These are phyloP conservation scores for Selenia dentaria DNA, from an alignment of 2,888 invertebrate species.

Conservation along the genomic window DNA sequence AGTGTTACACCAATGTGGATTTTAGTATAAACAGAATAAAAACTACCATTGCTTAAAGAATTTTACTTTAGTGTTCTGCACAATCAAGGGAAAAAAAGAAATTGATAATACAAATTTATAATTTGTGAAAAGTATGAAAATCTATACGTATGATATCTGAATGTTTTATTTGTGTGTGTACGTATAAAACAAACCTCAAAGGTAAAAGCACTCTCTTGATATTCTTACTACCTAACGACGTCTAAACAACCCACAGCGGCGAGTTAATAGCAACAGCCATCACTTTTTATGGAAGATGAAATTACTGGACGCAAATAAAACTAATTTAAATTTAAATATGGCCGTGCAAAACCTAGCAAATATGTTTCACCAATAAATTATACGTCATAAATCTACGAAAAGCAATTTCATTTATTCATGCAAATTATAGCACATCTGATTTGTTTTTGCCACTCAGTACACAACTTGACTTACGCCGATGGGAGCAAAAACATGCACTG, in stretches of 20 bases:
- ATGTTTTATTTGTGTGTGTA: too few relatives aligned
- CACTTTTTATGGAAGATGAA: slow-evolving; percentile 54
- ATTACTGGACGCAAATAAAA: slow-evolving; percentile 44
- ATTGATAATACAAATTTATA: too few relatives aligned
- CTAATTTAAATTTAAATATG: slow-evolving; percentile 39
- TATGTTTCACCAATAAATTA: slow-evolving; percentile 33
- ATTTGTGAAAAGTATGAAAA: too few relatives aligned
- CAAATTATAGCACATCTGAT: slow-evolving; percentile 33
- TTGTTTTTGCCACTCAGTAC: slow-evolving; percentile 30
- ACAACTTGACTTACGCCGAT: slow-evolving; percentile 19
- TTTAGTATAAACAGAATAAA: too few relatives aligned
- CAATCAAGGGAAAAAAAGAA: too few relatives aligned
- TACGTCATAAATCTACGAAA: slow-evolving; percentile 37
- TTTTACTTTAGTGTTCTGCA: too few relatives aligned
- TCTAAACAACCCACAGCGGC: slow-evolving; percentile 32
- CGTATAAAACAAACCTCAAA: slow-evolving; percentile 3
- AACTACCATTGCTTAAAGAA: too few relatives aligned
- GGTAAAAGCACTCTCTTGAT: slow-evolving; percentile 14
- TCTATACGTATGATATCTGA: too few relatives aligned
- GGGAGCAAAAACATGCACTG: slow-evolving; percentile 15
- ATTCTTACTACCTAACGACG: slow-evolving; percentile 37
- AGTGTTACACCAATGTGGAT: too few relatives aligned
- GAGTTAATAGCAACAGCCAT: slow-evolving; percentile 43
- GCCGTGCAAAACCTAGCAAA: slow-evolving; percentile 25
- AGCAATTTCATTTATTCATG: slow-evolving; percentile 35